phyloP scores from a whole-genome alignment of 1,140 invertebrate genomes.

The Vollenhovia emeryi region DNA sequence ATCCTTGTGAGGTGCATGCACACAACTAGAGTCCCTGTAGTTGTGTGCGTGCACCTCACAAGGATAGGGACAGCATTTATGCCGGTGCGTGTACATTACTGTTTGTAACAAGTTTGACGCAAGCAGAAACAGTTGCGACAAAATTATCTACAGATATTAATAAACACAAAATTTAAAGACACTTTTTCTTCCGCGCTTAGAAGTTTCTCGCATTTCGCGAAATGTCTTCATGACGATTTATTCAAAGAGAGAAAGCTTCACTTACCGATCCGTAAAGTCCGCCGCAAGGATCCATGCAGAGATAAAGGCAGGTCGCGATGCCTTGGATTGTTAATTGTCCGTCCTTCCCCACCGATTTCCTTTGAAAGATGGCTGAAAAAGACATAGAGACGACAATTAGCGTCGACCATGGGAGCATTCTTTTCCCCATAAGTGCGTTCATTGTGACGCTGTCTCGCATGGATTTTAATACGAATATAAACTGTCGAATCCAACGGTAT shows the following conservation, averaged over 20 bases:
- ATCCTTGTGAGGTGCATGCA: too few relatives aligned
- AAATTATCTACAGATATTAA: too few relatives aligned
- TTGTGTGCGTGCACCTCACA: too few relatives aligned
- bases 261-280: slow-evolving; percentile 94
- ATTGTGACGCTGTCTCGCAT: neutral
- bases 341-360: slow-evolving; percentile 89
- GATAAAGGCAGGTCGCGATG: slow-evolving; percentile 92
- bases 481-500: neutral
- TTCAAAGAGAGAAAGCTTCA: slow-evolving; percentile 70
- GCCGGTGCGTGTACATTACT: too few relatives aligned
- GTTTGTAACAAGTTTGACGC: neutral
- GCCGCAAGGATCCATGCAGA: slow-evolving; percentile 94
- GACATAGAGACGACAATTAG: slow-evolving; percentile 47
- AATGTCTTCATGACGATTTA: slow-evolving; percentile 22
- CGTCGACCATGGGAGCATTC: neutral
- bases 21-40: too few relatives aligned
- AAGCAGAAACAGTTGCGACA: too few relatives aligned
- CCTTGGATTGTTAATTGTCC: slow-evolving; percentile 94
- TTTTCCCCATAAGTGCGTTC: neutral
- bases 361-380: slow-evolving; percentile 93
- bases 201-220: neutral
- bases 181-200: neutral
- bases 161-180: neutral
- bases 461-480: neutral
- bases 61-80: too few relatives aligned